These are phyloP conservation scores for Beris chalybata DNA, from an alignment of 2,888 invertebrate species.

Conservation along the genomic window DNA sequence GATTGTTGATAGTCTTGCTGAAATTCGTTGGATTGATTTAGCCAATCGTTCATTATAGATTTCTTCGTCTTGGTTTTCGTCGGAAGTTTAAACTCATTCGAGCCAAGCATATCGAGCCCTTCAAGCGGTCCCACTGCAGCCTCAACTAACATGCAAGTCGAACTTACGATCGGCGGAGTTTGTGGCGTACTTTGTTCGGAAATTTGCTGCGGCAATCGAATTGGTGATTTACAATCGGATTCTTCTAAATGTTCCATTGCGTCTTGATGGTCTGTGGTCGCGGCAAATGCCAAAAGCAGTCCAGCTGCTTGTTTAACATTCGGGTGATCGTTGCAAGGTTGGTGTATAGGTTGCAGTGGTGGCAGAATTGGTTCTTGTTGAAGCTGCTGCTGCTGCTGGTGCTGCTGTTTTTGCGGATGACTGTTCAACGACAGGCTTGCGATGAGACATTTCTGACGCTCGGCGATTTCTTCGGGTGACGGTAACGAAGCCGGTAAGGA, in stretches of 20 bases:
- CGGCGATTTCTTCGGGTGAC: slow-evolving; percentile 36
- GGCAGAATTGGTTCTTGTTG: slow-evolving; percentile 16
- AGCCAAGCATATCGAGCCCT: slow-evolving; percentile 31
- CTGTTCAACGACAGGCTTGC: slow-evolving; percentile 13
- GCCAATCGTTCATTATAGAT: slow-evolving; percentile 86
- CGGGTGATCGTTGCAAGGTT: background rate
- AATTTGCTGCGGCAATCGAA: slow-evolving; percentile 28
- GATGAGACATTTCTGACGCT: slow-evolving; percentile 23
- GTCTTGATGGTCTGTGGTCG: slow-evolving; percentile 25
- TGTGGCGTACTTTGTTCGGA: slow-evolving; percentile 43
- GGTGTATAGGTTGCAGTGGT: slow-evolving; percentile 18
- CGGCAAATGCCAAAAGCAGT: slow-evolving; percentile 61
- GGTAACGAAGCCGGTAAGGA: slow-evolving; percentile 39
- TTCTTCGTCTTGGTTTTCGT: slow-evolving; percentile 78
- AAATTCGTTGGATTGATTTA: slow-evolving; percentile 66
- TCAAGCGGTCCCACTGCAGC: slow-evolving; percentile 82
- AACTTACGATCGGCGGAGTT: slow-evolving; percentile 61
- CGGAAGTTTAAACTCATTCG: slow-evolving; percentile 81
- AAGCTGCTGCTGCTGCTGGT: background rate
- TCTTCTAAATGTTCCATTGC: background rate
- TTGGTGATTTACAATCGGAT: slow-evolving; percentile 5
- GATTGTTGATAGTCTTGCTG: slow-evolving; percentile 30
- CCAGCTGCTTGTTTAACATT: slow-evolving; percentile 61
- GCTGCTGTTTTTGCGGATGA: background rate
- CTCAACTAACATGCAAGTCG: slow-evolving; percentile 79